Evolutionary conservation across 2,888 invertebrate species (phyloP).

Genomic region (Agriopis marginaria): DNA sequence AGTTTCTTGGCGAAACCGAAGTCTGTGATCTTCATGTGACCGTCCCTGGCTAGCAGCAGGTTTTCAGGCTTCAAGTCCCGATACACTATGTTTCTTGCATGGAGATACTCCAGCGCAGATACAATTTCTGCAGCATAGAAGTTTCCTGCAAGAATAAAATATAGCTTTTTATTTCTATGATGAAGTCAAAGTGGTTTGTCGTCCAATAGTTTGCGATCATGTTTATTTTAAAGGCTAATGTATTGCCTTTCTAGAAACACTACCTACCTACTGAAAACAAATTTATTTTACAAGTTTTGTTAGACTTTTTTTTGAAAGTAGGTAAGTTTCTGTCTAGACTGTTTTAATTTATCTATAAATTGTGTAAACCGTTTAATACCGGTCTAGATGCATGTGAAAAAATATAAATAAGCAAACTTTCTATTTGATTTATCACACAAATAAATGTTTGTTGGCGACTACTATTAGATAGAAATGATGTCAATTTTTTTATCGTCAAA

Average conservation of each 20-base stretch:
- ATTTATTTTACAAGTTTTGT: constrained; percentile 3
- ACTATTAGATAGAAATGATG: neutral
- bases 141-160: constrained; percentile 85
- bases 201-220: neutral
- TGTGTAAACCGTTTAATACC: constrained; percentile 12
- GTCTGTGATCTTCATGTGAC: constrained; percentile 98
- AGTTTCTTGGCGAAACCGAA: constrained; percentile 99
- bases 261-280: neutral
- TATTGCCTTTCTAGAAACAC: constrained; percentile 1
- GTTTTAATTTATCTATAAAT: constrained; percentile 18
- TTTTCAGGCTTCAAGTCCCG: constrained; percentile 97
- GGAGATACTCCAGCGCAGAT: constrained; percentile 96
- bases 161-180: neutral
- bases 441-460: neutral
- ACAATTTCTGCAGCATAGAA: constrained; percentile 98
- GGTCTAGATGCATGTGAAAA: constrained; percentile 6
- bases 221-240: neutral
- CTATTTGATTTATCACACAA: constrained; percentile 5
- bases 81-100: constrained; percentile 95
- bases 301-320: constrained; percentile 9
- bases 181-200: neutral
- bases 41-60: constrained; percentile 95
- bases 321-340: constrained; percentile 7
- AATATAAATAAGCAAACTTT: constrained; percentile 5
- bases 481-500: neutral